Conservation (phyloP, 2,888 invertebrate species). For the Entomobrya multifasciata region DNA sequence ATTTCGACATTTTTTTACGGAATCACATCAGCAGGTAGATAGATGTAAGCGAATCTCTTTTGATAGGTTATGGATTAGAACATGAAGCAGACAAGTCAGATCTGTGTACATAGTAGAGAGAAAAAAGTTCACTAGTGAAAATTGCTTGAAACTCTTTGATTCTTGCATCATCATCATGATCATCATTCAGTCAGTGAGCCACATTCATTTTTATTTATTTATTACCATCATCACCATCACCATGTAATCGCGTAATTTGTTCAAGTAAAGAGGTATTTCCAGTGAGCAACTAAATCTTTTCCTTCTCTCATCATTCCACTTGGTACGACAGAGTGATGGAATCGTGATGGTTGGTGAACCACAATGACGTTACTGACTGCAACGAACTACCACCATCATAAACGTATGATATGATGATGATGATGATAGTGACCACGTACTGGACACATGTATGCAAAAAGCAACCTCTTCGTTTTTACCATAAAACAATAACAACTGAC, state of each 20-base stretch:
- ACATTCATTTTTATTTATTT: conserved; percentile 2
- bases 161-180: conserved; percentile 32
- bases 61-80: no score
- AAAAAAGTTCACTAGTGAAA: conserved; percentile 11
- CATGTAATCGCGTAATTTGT: no score
- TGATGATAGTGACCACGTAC: conserved; percentile 56
- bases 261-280: conserved; percentile 29
- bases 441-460: conserved; percentile 68
- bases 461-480: conserved; percentile 23
- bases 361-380: conserved; percentile 31
- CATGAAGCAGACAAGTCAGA: no score
- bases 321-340: conserved; percentile 6
- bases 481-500: conserved; percentile 44
- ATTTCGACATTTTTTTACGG: conserved; percentile 24
- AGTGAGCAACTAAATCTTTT: background rate
- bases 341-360: conserved; percentile 18
- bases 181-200: background rate
- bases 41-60: background rate
- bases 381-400: background rate
- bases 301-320: background rate
- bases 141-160: conserved; percentile 9
- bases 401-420: background rate
- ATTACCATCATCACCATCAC: conserved; percentile 5
- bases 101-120: no score
- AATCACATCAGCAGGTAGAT: background rate